Evolutionary conservation across 2,113 vertebrate species (phyloP).

Genomic region (Sebastes fasciatus): DNA sequence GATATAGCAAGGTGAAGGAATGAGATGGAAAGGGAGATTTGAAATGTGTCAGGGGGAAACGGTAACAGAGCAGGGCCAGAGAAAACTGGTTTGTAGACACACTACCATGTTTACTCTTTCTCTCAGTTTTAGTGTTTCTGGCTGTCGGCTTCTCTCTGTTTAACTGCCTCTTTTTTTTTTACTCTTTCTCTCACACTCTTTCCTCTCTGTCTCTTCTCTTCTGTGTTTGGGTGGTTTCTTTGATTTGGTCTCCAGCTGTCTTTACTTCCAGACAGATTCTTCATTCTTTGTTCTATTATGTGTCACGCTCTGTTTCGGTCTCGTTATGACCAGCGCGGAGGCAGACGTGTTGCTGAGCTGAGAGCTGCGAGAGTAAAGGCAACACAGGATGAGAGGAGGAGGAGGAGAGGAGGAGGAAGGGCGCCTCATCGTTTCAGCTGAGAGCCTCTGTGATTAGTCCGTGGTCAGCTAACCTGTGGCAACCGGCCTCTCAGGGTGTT

Average conservation of each 20-base stretch:
- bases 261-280: conserved; percentile 32
- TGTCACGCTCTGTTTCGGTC: conserved; percentile 13
- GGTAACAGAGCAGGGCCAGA: neutral
- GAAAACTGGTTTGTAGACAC: neutral
- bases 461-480: conserved; percentile 46
- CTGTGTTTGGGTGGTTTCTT: neutral
- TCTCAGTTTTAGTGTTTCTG: neutral
- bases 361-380: neutral
- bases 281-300: conserved; percentile 17
- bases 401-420: neutral
- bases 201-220: neutral
- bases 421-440: conserved; percentile 25
- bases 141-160: conserved; percentile 12
- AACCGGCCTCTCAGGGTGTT: conserved; percentile 31
- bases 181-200: conserved; percentile 7
- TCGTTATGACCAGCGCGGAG: neutral
- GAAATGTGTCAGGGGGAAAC: conserved; percentile 6
- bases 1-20: conserved; percentile 29
- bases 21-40: conserved; percentile 28
- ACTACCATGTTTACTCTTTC: neutral
- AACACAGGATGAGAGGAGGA: neutral
- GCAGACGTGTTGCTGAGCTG: conserved; percentile 13
- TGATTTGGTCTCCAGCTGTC: conserved; percentile 19
- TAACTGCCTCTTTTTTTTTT: neutral
- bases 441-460: conserved; percentile 52